Base-by-base conservation (phyloP, 53 echinoderm and acorn worm genomes). In the Arbacia lixula region DNA sequence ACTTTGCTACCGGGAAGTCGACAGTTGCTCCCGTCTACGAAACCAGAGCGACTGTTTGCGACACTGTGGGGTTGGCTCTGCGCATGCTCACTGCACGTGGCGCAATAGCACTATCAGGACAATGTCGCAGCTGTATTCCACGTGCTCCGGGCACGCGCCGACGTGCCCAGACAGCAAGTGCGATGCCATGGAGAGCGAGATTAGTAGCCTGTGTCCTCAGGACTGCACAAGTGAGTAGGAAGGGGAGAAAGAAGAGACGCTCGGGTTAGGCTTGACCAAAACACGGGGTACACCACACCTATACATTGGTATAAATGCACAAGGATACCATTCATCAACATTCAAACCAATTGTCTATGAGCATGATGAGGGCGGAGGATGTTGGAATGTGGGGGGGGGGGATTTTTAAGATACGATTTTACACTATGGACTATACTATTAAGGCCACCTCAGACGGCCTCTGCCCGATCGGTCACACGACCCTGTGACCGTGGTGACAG, bases 151-250 rank as follows among this genome's bases (percentile, higher is more conserved):
- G 21, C 46, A 81, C 30, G 14, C 43, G 1, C 11, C 3, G 17
- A 81, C 82, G 33, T 81, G 82, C 40, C 82, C 82, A 2, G 82
- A 81, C 22, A 81, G 63, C n/a, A 81, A 22, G 43, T 81, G 82
- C 50, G 82, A 81, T 33, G 29, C 17, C 8, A 0, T 81, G 3
- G 82, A 81, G 64, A 41, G 31, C 28, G 43, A 6, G 32, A 33
- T 63, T 12, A 43, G 22, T 43, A 6, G 63, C 34, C 19, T 81
- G 0, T 81, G 82, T 30, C 82, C 82, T n/a, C 82, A 81, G 24
- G 82, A 81, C 64, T 81, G 82, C 26, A 63, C 82, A 16, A 6
- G 82, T 81, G 64, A 81, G 82, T 63, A 36, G 10, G 5, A 56
- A 16, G 5, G 8, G 46, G 46, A 8, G 46, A 8, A 46, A 46